A percentile compares a stretch with the other conserved stretches of the same genome.
Conservation (phyloP, 2,113 vertebrate species). For the Ia io region DNA sequence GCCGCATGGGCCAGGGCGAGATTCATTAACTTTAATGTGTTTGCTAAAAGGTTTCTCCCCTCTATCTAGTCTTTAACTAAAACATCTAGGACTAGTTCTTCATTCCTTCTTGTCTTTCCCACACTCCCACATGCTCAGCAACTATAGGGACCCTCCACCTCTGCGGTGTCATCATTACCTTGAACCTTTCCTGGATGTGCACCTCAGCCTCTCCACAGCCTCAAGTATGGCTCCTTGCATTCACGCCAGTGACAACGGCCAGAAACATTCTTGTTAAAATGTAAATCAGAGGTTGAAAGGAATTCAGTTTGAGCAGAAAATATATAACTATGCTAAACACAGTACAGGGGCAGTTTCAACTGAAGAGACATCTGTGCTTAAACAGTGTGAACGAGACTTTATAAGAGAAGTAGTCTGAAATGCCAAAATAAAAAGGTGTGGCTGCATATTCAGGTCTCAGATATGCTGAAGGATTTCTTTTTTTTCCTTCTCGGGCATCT, state of each 20-base stretch:
- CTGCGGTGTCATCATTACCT: background rate
- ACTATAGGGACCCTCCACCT: no score
- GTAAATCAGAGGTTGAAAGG: slow-evolving; percentile 51
- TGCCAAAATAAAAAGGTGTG: slow-evolving; percentile 28
- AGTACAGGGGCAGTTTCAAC: slow-evolving; percentile 24
- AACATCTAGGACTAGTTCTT: background rate
- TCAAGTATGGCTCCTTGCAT: background rate
- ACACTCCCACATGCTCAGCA: rapidly evolving
- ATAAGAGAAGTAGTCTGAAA: slow-evolving; percentile 31
- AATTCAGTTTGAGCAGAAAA: slow-evolving; percentile 32
- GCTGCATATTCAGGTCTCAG: background rate
- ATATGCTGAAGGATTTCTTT: background rate
- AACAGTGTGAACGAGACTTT: slow-evolving; percentile 32
- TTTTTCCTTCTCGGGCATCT: background rate
- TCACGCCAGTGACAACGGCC: background rate
- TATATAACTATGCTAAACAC: slow-evolving; percentile 37
- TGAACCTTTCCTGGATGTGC: background rate
- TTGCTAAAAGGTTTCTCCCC: background rate
- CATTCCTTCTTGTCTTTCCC: no score
- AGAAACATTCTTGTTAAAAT: slow-evolving; percentile 60
- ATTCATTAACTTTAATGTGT: background rate
- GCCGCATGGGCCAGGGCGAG: no score
- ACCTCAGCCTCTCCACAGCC: background rate
- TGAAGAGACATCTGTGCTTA: slow-evolving; percentile 56
- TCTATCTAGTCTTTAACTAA: background rate